A percentile compares a stretch with the other conserved stretches of the same genome.
Evolutionary conservation across 2,797 vertebrate genomes (phyloP).

Genomic region (Hydrophis major): DNA sequence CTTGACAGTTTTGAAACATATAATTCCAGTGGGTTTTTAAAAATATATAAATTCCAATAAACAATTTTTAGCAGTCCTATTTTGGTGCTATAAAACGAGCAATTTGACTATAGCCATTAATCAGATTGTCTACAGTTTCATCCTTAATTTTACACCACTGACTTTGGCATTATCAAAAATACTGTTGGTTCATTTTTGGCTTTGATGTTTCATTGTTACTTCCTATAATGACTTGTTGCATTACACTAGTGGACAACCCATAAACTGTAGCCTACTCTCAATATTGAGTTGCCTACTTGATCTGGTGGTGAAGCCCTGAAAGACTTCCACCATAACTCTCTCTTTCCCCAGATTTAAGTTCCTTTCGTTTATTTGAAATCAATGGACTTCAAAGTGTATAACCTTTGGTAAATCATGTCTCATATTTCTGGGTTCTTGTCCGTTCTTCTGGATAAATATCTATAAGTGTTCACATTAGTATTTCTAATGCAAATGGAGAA

Average conservation of each 20-base stretch:
- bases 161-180: neutral
- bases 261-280: neutral
- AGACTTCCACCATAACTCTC: neutral
- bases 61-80: neutral
- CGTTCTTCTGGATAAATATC: constrained; percentile 16
- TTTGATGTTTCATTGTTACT: neutral
- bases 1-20: neutral
- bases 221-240: neutral
- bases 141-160: neutral
- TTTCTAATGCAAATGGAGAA: neutral
- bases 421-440: neutral
- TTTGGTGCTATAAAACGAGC: neutral
- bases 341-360: neutral
- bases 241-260: neutral
- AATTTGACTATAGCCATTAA: neutral
- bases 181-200: neutral
- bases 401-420: neutral
- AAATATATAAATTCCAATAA: neutral
- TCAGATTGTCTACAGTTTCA: neutral
- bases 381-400: neutral
- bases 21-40: neutral
- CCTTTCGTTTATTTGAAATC: neutral
- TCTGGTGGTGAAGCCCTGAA: neutral
- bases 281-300: neutral
- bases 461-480: neutral